Evolutionary conservation across 2,113 vertebrate genomes (phyloP).

Genomic region (Vidua macroura): DNA sequence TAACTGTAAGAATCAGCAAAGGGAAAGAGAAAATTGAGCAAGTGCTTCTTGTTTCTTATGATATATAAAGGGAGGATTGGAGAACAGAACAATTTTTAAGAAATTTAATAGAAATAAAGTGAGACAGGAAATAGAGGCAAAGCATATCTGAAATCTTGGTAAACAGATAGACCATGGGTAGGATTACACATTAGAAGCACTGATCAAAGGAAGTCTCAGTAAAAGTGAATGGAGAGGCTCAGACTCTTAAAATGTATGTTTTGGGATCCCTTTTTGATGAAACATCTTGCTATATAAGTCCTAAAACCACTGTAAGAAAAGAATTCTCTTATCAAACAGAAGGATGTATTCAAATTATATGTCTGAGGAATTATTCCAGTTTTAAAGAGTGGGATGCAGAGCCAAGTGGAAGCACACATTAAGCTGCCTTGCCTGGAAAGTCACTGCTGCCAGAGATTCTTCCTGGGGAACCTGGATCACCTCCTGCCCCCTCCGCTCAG

Average conservation of each 20-base stretch:
- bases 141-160: neutral
- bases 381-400: neutral
- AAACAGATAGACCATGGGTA: neutral
- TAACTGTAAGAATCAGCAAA: neutral
- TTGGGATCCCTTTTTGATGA: neutral
- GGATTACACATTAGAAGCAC: neutral
- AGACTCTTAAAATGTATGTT: neutral
- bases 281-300: neutral
- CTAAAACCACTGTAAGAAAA: neutral
- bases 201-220: neutral
- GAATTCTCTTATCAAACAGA: neutral
- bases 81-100: neutral
- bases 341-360: neutral
- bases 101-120: neutral
- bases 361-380: neutral
- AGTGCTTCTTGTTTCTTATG: neutral
- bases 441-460: neutral
- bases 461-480: neutral
- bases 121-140: neutral
- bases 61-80: neutral
- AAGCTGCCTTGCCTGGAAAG: neutral
- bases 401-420: neutral
- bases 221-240: neutral
- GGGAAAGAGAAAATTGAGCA: neutral
- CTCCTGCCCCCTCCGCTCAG: rapidly evolving